Conservation (phyloP, 2,113 vertebrate genomes). For the Coreoperca whiteheadi region DNA sequence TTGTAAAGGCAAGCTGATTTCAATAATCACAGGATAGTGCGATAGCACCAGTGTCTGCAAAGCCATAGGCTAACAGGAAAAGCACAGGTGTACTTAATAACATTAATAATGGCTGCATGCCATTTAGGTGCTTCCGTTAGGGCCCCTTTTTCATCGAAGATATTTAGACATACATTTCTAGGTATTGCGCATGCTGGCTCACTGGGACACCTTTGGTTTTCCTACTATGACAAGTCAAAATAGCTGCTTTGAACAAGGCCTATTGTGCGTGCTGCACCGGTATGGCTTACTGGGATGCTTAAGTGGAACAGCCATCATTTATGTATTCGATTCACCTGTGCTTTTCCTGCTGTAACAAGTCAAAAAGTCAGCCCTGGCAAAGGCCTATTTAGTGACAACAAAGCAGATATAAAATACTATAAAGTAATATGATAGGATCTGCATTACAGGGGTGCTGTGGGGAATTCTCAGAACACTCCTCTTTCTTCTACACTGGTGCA, state of each 20-base stretch:
- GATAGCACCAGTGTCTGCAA: not conserved
- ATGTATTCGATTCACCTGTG: not conserved
- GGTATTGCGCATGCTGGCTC: no score
- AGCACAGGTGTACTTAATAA: not conserved
- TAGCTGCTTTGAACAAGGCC: not conserved
- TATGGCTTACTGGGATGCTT: not conserved
- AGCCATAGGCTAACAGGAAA: no score
- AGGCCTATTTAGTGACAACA: not conserved
- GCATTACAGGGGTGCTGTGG: not conserved
- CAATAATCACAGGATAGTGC: not conserved
- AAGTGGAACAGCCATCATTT: not conserved
- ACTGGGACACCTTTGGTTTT: not conserved
- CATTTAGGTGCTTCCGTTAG: not conserved
- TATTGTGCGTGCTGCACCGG: not conserved
- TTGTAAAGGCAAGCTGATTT: not conserved
- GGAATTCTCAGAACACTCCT: not conserved
- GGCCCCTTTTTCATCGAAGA: not conserved
- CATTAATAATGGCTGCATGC: not conserved
- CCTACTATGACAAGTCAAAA: not conserved
- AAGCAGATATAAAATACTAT: not conserved
- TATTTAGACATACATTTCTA: not conserved
- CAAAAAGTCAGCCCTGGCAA: not conserved
- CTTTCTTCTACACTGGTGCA: not conserved
- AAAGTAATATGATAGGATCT: constrained; percentile 4
- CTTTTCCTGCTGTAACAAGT: not conserved